Percentiles rank a stretch among this genome's conserved stretches.
Evolutionary conservation across 2,888 invertebrate species (phyloP).

Genomic region (Eupeodes luniger): DNA sequence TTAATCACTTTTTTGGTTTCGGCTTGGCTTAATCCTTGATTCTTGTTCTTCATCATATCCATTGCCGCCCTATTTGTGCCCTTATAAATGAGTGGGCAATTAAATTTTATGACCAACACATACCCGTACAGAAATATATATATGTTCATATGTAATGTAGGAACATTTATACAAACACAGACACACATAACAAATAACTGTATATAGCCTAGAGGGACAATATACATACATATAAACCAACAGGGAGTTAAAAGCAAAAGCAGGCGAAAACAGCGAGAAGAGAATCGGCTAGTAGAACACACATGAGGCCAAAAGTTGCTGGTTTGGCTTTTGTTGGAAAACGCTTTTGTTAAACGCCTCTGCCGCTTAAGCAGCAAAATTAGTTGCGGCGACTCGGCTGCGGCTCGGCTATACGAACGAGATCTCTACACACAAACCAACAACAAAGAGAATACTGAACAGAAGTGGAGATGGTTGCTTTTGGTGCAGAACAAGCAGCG

Average conservation of each 20-base stretch:
- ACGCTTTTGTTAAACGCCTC: slow-evolving; percentile 68
- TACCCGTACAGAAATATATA: slow-evolving; percentile 16
- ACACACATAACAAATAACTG: background rate
- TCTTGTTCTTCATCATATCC: slow-evolving; percentile 3
- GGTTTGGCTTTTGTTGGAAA: slow-evolving; percentile 54
- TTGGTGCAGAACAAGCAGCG: slow-evolving; percentile 29
- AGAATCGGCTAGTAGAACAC: background rate
- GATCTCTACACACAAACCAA: background rate
- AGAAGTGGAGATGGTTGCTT: slow-evolving; percentile 18
- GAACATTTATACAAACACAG: background rate
- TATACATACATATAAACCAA: background rate
- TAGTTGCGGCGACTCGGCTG: slow-evolving; percentile 51
- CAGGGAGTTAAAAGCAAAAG: background rate
- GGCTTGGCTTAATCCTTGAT: slow-evolving; percentile 65
- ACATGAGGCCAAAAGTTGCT: slow-evolving; percentile 61
- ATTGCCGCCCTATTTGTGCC: slow-evolving; percentile 10
- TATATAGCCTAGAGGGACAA: background rate
- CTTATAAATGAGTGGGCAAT: slow-evolving; percentile 70
- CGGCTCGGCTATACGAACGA: too few relatives aligned
- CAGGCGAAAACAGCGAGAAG: background rate
- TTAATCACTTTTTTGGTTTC: slow-evolving; percentile 70
- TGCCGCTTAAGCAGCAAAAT: slow-evolving; percentile 69
- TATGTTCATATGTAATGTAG: too few relatives aligned
- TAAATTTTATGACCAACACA: slow-evolving; percentile 57
- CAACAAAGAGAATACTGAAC: background rate